A percentile compares a stretch with the other conserved stretches of the same genome.
Conservation (phyloP, 64 coral and sea anemone species). For the Montipora sp. region DNA sequence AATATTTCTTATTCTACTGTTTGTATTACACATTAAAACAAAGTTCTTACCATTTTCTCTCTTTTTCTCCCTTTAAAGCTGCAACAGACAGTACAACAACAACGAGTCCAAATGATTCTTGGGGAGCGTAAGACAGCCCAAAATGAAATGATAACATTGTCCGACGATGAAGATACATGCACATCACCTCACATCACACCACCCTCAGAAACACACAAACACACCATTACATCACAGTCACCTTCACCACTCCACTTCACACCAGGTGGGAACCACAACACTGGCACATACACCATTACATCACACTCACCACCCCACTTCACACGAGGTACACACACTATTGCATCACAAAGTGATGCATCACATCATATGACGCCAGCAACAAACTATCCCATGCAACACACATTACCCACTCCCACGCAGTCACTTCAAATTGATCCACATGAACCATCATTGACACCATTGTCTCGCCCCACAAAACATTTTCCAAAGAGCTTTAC, state of each 20-base stretch:
- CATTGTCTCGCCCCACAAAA: neutral
- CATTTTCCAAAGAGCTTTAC: neutral
- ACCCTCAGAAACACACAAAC: no score
- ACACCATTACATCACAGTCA: no score
- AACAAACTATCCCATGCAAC: neutral
- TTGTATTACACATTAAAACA: no score
- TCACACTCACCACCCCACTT: no score
- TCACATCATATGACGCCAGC: neutral
- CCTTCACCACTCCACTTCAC: no score
- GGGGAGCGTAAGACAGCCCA: neutral
- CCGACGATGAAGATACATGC: neutral
- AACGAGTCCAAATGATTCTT: slow-evolving; percentile 9
- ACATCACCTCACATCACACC: no score
- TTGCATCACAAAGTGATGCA: neutral
- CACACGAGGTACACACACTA: neutral
- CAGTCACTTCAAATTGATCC: neutral
- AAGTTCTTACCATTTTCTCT: neutral
- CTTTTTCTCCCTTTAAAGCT: slow-evolving; percentile 4
- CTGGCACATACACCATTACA: no score
- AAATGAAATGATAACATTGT: neutral
- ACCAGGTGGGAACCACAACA: neutral
- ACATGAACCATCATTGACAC: neutral
- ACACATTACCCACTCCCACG: neutral
- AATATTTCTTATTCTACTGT: no score
- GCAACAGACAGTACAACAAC: neutral